Conservation (phyloP, 1,140 invertebrate species). For the Harpegnathos saltator region DNA sequence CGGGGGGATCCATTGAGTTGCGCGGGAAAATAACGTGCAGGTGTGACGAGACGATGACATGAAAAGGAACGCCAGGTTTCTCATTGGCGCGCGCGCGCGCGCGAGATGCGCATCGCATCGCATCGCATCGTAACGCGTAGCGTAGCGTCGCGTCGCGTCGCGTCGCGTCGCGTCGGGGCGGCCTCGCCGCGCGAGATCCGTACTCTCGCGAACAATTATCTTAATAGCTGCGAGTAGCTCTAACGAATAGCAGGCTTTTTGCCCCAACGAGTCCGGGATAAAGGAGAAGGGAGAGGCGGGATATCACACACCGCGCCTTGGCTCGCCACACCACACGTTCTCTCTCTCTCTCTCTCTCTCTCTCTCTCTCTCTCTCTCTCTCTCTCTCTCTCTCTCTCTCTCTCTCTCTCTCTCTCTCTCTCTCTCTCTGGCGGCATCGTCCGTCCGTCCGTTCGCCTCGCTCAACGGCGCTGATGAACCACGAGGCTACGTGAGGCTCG, state of each 20-base stretch:
- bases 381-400: no score
- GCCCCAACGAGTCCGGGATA: conserved; percentile 62
- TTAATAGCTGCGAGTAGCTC: conserved; percentile 81
- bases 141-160: no score
- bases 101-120: conserved; percentile 14
- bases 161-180: neutral
- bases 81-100: no score
- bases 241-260: conserved; percentile 83
- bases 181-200: conserved; percentile 28
- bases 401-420: no score
- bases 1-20: conserved; percentile 48
- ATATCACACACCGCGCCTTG: conserved; percentile 1
- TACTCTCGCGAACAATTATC: conserved; percentile 79
- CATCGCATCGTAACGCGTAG: neutral
- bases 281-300: conserved; percentile 59
- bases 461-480: conserved; percentile 68
- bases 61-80: conserved; percentile 38
- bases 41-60: conserved; percentile 52
- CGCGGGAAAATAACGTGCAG: conserved; percentile 42
- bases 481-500: conserved; percentile 69
- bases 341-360: no score
- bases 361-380: no score
- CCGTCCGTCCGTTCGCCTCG: conserved; percentile 56
- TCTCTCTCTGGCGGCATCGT: no score
- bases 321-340: conserved; percentile 15